Evolutionary conservation across 2,888 invertebrate genomes (phyloP), one percentile per base, ranked within the genome.

Genomic region (Bedellia somnulentella): DNA sequence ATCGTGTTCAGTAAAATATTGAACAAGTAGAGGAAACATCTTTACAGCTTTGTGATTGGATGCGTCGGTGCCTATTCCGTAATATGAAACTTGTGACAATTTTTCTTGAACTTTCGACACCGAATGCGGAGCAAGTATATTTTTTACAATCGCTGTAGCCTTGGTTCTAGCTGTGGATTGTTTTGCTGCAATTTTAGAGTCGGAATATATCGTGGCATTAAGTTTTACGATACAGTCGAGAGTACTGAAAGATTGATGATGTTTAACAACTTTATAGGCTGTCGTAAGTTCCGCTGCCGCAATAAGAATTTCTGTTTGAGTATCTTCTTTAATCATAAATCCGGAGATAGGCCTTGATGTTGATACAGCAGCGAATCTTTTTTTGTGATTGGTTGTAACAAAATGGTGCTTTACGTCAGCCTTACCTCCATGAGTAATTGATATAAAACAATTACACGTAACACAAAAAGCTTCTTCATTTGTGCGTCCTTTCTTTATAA

Each of bases 401-500:
- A 21, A n/a, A 10, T 21, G 21, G 21, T 21, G 21, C 21, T 21
- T 18, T 18, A 18, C 18, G 18, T 33, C 29, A 29, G 25, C 27
- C 6, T 27, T 26, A 10, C 29, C 30, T n/a, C n/a, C 23, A 6
- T 33, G 30, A 27, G 27, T 30, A 10, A n/a, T n/a, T n/a, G n/a
- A n/a, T n/a, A n/a, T n/a, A n/a, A n/a, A n/a, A n/a, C n/a, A n/a
- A n/a, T n/a, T n/a, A n/a, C n/a, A n/a, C n/a, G n/a, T n/a, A n/a
- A n/a, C n/a, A n/a, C n/a, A n/a, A n/a, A n/a, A n/a, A n/a, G n/a
- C n/a, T n/a, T n/a, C n/a, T n/a, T n/a, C n/a, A n/a, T n/a, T n/a
- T n/a, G n/a, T n/a, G n/a, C n/a, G n/a, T n/a, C n/a, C n/a, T n/a
- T n/a, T n/a, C n/a, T n/a, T n/a, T n/a, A n/a, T n/a, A n/a, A n/a